These are phyloP conservation scores for Silurus lanzhouensis DNA, from an alignment of 2,797 vertebrate genomes.

Conservation along the genomic window DNA sequence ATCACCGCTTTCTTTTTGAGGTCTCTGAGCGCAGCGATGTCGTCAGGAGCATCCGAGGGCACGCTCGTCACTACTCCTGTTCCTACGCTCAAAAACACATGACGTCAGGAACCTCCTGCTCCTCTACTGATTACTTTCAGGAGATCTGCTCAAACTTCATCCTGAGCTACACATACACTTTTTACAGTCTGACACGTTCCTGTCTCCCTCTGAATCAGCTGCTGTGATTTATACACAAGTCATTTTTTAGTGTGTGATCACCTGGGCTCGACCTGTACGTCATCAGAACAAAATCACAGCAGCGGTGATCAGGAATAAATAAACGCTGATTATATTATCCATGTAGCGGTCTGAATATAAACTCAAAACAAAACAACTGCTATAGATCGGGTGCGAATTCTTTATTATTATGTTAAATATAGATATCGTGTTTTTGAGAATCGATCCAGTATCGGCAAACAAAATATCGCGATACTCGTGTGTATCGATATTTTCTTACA, in stretches of 20 bases:
- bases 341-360: no score
- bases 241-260: neutral
- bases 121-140: neutral
- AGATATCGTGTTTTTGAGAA: no score
- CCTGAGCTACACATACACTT: neutral
- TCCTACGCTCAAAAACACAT: slow-evolving; percentile 67
- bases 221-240: neutral
- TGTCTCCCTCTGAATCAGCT: neutral
- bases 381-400: no score
- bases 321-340: neutral
- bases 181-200: neutral
- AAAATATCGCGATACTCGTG: no score
- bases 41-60: slow-evolving; percentile 95
- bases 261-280: no score
- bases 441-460: no score
- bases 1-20: slow-evolving; percentile 94
- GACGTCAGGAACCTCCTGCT: neutral
- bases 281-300: neutral
- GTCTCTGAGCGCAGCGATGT: slow-evolving; percentile 91
- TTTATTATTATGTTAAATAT: no score
- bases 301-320: neutral
- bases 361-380: no score
- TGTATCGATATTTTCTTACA: no score
- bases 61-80: slow-evolving; percentile 96
- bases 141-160: no score